Base-by-base conservation (phyloP, 2,113 vertebrate genomes). In the Isurus oxyrinchus region DNA sequence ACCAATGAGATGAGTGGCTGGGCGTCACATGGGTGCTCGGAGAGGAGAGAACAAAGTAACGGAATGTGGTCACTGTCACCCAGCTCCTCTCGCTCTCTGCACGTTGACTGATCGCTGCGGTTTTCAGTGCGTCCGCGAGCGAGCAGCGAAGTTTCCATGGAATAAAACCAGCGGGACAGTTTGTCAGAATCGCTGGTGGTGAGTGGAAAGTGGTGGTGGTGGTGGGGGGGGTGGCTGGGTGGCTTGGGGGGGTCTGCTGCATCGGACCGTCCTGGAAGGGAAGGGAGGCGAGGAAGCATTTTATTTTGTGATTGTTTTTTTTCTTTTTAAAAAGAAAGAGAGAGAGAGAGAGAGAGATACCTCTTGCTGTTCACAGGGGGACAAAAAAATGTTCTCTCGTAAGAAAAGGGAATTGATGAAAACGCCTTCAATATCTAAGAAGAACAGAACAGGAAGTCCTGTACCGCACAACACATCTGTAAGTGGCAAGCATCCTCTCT, bases 361-460 rank as follows among this genome's bases (percentile, higher is more conserved):
- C 49, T 16, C n/a, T 95, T 61, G 67, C 44, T 27, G 94, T 25
- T 13, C 25, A 44, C 21, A 11, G 59, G 8, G 63, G 44, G 44
- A 49, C 44, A 49, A 49, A 49, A 95, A 95, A 49, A 99, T 99
- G 99, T 99, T 99, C 98, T 98, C 98, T 96, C 98, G 98, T 97
- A 99, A 99, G 97, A 99, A 99, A 93, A 98, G 98, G 25, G 99
- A 99, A 96, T 97, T 99, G 72, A 99, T 99, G 59, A 99, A 99
- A 97, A 99, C 99, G 23, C 99, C 98, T 3, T 99, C 99, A 95
- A 99, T 99, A 98, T 99, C 99, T 21, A 99, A 99, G 98, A 99
- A 99, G 97, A 98, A 98, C 97, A 97, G 99, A 96, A 98, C 98
- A 96, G 99, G 98, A 98, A 99, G 98, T 97, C 98, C 99, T 2